These are phyloP conservation scores for Julus scanicus DNA, from an alignment of 2,888 invertebrate genomes.

Conservation along the genomic window DNA sequence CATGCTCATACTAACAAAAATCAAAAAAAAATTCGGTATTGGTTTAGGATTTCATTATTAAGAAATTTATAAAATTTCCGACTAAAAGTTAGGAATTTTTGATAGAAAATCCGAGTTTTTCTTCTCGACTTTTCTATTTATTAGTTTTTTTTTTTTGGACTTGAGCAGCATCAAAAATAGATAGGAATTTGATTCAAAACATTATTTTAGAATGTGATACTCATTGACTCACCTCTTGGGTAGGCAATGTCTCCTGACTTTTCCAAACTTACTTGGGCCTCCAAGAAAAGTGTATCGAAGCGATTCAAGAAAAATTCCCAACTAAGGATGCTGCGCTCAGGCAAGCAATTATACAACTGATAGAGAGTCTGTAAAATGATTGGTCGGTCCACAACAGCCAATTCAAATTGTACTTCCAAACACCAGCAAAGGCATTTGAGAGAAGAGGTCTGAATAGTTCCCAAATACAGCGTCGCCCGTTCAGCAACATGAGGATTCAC, in stretches of 20 bases:
- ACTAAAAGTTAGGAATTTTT: too few relatives aligned
- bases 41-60: too few relatives aligned
- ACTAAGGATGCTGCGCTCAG: constrained; percentile 84
- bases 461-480: constrained; percentile 88
- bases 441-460: constrained; percentile 90
- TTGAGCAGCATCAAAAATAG: too few relatives aligned
- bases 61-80: too few relatives aligned
- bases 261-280: constrained; percentile 92
- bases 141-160: too few relatives aligned
- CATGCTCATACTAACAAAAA: too few relatives aligned
- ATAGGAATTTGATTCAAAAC: too few relatives aligned
- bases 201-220: too few relatives aligned
- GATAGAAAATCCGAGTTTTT: too few relatives aligned
- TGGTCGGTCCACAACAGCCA: constrained; percentile 94
- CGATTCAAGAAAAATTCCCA: constrained; percentile 99
- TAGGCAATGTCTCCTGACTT: constrained; percentile 85
- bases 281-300: constrained; percentile 94
- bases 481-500: constrained; percentile 95
- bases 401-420: constrained; percentile 97
- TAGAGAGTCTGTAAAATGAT: constrained; percentile 96
- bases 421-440: constrained; percentile 90
- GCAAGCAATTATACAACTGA: constrained; percentile 91
- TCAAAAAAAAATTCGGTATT: too few relatives aligned
- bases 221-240: constrained; percentile 74
- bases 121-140: too few relatives aligned